phyloP scores from a whole-genome alignment of 2,113 vertebrate species.

The Smithornis capensis region DNA sequence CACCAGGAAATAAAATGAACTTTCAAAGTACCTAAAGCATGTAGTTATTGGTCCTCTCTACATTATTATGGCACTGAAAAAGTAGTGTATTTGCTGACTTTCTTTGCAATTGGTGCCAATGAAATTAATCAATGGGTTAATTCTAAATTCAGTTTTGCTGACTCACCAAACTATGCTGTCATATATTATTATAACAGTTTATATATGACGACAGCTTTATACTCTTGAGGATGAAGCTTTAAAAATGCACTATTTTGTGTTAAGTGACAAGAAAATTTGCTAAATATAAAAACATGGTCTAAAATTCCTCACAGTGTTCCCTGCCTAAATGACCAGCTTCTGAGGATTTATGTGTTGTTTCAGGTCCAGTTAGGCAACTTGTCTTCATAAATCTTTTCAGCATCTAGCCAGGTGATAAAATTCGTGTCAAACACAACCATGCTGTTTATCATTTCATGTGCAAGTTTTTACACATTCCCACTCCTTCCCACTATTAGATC shows the following conservation, averaged over 20 bases:
- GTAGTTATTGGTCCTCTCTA: not conserved
- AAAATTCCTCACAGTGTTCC: not conserved
- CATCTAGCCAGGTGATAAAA: slow-evolving; percentile 42
- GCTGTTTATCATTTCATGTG: slow-evolving; percentile 41
- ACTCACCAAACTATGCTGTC: not conserved
- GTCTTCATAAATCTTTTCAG: slow-evolving; percentile 42
- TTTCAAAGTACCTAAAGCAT: not conserved
- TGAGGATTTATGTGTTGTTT: slow-evolving; percentile 14
- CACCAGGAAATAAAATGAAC: not conserved
- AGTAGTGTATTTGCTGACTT: not conserved
- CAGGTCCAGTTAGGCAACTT: not conserved
- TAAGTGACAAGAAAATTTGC: not conserved
- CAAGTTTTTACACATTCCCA: not conserved
- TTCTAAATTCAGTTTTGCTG: slow-evolving; percentile 48
- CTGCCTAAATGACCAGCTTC: not conserved
- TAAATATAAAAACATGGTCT: not conserved
- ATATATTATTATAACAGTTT: not conserved
- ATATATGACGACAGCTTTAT: slow-evolving; percentile 3
- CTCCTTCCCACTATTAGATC: not conserved
- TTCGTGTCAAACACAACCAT: not conserved
- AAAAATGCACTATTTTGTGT: not conserved
- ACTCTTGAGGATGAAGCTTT: slow-evolving; percentile 1
- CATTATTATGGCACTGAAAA: not conserved
- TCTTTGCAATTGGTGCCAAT: slow-evolving; percentile 1
- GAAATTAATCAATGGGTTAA: slow-evolving; percentile 51